Base-by-base conservation (phyloP, 1,140 invertebrate species). In the Aphelinus atriplicis region DNA sequence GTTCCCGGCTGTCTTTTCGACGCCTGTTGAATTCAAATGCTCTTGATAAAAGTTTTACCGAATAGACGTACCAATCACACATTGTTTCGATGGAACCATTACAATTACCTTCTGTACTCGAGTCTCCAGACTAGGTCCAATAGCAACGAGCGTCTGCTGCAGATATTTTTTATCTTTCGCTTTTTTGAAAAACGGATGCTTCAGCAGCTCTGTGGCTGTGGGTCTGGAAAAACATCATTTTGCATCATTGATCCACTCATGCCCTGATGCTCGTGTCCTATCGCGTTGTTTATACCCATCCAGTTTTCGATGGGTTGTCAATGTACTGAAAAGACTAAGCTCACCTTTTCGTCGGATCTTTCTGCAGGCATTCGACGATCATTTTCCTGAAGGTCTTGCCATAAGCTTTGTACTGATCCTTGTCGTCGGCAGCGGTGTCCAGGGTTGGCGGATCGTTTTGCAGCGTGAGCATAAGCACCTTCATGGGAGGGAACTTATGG, bases 161-260 rank as follows among this genome's bases (percentile, higher is more conserved):
- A 99, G 88, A 88, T 97, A 99, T 82, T 96, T 95, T 79, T 95
- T 95, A 85, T 99, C 98, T 89, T 99, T 99, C 3, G 97, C 96
- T 89, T 99, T 99, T 85, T 97, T 99, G 88, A 99, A 99, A 89
- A 99, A 99, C 3, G 97, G 95, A 89, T 99, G 96, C 87, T 99
- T 99, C 7, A 99, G 87, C 53, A 99, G 89, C 89, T 99, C 97
- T n/a, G 95, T 95, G 48, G 98, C 98, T 7, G 97, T 97, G 9
- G 98, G 97, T 82, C 90, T 90, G 47, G 48, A 85, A 67, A 48
- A 26, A 7, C 4, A 67, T 48, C 5, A 48, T 67, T 10, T 10
- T 64, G 46, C 26, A 26, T 26, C 26, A 26, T 26, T 26, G 26
- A 26, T 26, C 26, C 26, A 26, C 26, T 26, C 26, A 26, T 26